Conservation (phyloP, 2,113 vertebrate species). For the Silurus meridionalis region DNA sequence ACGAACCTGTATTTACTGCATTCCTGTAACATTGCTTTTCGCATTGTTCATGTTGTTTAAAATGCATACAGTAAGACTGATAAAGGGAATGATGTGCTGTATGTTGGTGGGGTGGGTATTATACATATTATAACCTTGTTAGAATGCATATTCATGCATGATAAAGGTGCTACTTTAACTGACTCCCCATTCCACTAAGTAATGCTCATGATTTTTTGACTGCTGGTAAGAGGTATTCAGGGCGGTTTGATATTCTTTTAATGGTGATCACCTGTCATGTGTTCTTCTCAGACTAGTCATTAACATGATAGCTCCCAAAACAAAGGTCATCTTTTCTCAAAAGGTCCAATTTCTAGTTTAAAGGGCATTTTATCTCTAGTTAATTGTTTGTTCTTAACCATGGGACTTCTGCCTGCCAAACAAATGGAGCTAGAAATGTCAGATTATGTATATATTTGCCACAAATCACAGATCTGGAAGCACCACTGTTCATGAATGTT, state of each 20-base stretch:
- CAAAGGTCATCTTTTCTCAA: slow-evolving; percentile 8
- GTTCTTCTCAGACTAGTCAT: slow-evolving; percentile 20
- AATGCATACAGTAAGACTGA: not conserved
- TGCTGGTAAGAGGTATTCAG: not conserved
- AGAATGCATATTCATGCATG: not conserved
- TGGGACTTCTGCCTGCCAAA: slow-evolving; percentile 12
- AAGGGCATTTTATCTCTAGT: not conserved
- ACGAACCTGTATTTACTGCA: too few species aligned
- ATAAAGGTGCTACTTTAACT: not conserved
- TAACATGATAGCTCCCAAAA: slow-evolving; percentile 18
- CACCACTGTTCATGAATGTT: slow-evolving; percentile 30
- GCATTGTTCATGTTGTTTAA: not conserved
- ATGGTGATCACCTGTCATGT: slow-evolving; percentile 18
- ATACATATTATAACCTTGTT: not conserved
- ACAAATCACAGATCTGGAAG: slow-evolving; percentile 40
- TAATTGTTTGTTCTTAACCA: slow-evolving; percentile 21
- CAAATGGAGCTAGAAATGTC: slow-evolving; percentile 43
- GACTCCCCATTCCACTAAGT: not conserved
- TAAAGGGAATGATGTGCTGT: not conserved
- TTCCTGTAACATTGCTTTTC: not conserved
- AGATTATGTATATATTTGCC: slow-evolving; percentile 47
- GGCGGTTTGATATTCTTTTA: not conserved
- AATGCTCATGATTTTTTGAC: not conserved
- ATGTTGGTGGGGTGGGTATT: not conserved
- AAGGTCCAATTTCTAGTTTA: slow-evolving; percentile 52